Conservation (phyloP, 2,113 vertebrate species). For the Eulemur rufifrons region DNA sequence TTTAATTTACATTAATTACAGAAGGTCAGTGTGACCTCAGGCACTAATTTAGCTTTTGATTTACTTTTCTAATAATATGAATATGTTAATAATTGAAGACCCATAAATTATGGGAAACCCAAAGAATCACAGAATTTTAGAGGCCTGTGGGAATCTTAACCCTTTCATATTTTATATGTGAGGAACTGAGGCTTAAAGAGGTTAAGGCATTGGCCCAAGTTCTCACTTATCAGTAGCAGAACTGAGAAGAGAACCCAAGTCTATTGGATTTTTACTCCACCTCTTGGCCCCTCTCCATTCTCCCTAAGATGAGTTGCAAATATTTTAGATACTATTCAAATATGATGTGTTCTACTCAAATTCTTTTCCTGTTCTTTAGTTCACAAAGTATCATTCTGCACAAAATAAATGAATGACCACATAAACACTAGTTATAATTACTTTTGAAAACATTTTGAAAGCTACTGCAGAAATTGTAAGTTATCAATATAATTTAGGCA, state of each 20-base stretch:
- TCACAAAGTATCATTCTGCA: background rate
- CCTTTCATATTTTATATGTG: background rate
- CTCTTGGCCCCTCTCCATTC: background rate
- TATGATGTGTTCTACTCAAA: background rate
- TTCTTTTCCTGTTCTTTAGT: constrained; percentile 13
- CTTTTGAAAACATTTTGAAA: constrained; percentile 31
- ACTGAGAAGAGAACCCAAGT: background rate
- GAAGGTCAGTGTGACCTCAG: background rate
- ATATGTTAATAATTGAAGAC: background rate
- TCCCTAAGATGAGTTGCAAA: background rate
- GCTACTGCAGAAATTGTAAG: background rate
- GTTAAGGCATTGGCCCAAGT: too few relatives aligned
- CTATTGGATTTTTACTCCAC: background rate
- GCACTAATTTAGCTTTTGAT: constrained; percentile 21
- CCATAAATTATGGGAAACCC: background rate
- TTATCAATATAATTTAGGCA: background rate
- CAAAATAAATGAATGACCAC: background rate
- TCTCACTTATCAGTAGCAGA: background rate
- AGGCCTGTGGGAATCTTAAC: background rate
- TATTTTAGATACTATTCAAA: background rate
- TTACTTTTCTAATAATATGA: constrained; percentile 11
- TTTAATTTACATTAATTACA: background rate
- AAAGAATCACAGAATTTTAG: background rate
- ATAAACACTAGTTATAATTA: background rate
- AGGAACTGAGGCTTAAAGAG: background rate